Percentiles rank a stretch among this genome's conserved stretches.
Evolutionary conservation across 1,140 invertebrate species (phyloP).

Genomic region (Drosophila kohkoa): DNA sequence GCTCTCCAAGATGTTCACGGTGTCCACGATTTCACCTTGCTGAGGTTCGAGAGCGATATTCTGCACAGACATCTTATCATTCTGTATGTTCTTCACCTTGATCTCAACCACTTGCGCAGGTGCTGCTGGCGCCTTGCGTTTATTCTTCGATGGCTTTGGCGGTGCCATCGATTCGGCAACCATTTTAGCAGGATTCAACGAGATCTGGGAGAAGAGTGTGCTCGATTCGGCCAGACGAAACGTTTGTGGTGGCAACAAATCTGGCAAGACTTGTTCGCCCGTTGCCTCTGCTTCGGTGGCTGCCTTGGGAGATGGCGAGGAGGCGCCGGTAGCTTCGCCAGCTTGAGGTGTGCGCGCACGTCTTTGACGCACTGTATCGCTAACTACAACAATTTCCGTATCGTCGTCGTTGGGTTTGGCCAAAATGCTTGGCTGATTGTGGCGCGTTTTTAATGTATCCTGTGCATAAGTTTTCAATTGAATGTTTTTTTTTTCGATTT

Average conservation of each 20-base stretch:
- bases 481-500: neutral
- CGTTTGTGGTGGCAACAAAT: constrained; percentile 85
- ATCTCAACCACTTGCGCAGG: constrained; percentile 79
- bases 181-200: constrained; percentile 68
- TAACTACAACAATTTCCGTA: constrained; percentile 84
- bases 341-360: constrained; percentile 76
- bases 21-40: constrained; percentile 78
- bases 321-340: constrained; percentile 46
- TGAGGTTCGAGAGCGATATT: constrained; percentile 73
- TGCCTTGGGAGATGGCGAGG: constrained; percentile 33
- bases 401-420: constrained; percentile 50
- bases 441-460: constrained; percentile 73
- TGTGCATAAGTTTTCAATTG: constrained; percentile 54
- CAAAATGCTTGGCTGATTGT: constrained; percentile 61
- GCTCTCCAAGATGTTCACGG: constrained; percentile 82
- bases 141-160: constrained; percentile 60
- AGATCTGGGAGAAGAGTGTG: constrained; percentile 89
- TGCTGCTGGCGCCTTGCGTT: constrained; percentile 61
- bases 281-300: constrained; percentile 4
- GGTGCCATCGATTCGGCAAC: constrained; percentile 5
- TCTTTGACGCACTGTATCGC: constrained; percentile 83
- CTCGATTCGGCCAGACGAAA: constrained; percentile 89
- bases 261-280: constrained; percentile 67
- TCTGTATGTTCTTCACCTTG: constrained; percentile 77
- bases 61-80: constrained; percentile 83